A percentile compares a stretch with the other conserved stretches of the same genome.
Evolutionary conservation across 2,113 vertebrate genomes (phyloP).

Genomic region (Elaphurus davidianus): DNA sequence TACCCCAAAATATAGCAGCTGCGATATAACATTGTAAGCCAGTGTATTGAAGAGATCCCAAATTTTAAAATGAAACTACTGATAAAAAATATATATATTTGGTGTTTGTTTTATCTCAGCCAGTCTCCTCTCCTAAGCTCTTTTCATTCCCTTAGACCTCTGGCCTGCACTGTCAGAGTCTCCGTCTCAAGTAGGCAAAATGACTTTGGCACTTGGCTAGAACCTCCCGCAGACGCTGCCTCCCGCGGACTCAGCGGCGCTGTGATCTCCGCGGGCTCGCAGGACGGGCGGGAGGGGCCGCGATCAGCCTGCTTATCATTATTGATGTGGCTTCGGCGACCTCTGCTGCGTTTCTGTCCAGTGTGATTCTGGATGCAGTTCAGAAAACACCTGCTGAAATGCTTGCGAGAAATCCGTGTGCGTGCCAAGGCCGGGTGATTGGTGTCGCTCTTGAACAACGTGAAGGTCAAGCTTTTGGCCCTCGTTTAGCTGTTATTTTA

Average conservation of each 20-base stretch:
- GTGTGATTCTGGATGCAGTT: constrained; percentile 41
- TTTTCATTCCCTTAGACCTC: background rate
- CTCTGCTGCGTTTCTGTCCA: constrained; percentile 65
- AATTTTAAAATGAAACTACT: background rate
- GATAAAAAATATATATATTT: background rate
- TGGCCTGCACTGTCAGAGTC: background rate
- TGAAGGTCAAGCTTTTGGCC: constrained; percentile 59
- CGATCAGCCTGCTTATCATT: constrained; percentile 33
- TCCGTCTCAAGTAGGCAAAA: constrained; percentile 20
- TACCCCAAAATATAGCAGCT: background rate
- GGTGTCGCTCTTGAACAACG: constrained; percentile 15
- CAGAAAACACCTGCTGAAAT: constrained; percentile 72
- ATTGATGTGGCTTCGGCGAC: constrained; percentile 41
- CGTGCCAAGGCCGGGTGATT: constrained; percentile 43
- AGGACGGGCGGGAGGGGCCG: background rate
- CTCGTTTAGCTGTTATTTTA: background rate
- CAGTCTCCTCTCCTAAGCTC: background rate
- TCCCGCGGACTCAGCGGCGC: background rate
- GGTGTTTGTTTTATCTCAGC: background rate
- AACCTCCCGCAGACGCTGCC: background rate
- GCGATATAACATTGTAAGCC: background rate
- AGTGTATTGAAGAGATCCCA: background rate
- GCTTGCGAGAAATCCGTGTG: background rate
- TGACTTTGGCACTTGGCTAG: constrained; percentile 60
- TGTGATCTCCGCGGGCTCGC: background rate